Evolutionary conservation across 2,113 vertebrate genomes (phyloP), one percentile per base, ranked within the genome.

Genomic region (Myiopsitta monachus): DNA sequence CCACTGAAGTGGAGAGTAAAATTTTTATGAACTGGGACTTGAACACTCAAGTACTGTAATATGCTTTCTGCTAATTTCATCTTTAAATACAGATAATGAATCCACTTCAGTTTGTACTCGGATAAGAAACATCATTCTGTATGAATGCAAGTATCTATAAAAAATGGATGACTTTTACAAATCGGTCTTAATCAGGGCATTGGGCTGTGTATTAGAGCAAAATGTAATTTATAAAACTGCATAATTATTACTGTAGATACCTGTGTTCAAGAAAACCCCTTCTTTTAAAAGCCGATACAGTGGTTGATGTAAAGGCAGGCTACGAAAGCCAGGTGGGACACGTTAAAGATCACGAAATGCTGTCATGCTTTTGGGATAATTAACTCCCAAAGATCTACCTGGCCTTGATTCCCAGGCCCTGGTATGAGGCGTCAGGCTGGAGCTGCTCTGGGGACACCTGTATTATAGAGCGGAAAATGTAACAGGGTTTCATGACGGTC

Each of bases 1-100:
- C 73, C 73, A 2, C 84, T 94, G 92, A 94, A 94, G 86, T 76
- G 75, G 64, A 83, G 84, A 96, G 93, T 97, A 95, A 83, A 94
- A 92, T 55, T 93, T 97, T 95, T 92, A 97, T 96, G 94, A 95
- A 89, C 90, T 70, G 90, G 87, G 93, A 94, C 94, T 88, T 90
- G 61, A 93, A 86, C 57, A 3, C 79, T 97, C 70, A 83, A 97
- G 59, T 92, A 44, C 94, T 83, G 54, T 95, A 96, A 84, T 93
- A 72, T 28, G 90, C 94, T 97, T 95, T 89, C 80, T 85, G 80
- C 81, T 95, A 85, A 97, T 93, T 94, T 97, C 28, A 66, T 95
- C 88, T 84, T 93, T 91, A 96, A 95, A 95, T 91, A 89, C 92
- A 80, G 85, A 93, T 96, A 95, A 96, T 93, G 81, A 97, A 92